Conservation (phyloP, 2,797 vertebrate genomes). For the Anolis apletophallus region DNA sequence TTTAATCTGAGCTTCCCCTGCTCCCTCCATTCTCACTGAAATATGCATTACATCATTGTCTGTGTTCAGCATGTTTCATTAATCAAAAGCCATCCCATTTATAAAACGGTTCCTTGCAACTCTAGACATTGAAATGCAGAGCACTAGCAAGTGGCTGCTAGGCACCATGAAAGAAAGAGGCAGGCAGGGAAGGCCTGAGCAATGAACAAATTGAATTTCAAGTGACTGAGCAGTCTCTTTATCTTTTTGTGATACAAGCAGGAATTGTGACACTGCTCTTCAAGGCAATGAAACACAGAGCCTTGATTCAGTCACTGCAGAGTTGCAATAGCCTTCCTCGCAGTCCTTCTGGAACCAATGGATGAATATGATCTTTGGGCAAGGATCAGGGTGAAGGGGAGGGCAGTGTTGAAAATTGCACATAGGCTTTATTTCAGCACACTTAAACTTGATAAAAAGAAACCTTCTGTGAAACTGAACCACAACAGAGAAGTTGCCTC, state of each 20-base stretch:
- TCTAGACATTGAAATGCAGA: slow-evolving; percentile 77
- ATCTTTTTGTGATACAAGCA: slow-evolving; percentile 77
- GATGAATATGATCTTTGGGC: slow-evolving; percentile 82
- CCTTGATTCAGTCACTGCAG: slow-evolving; percentile 69
- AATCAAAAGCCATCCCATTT: slow-evolving; percentile 80
- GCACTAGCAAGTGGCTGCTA: slow-evolving; percentile 74
- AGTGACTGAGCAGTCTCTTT: slow-evolving; percentile 81
- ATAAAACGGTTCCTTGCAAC: slow-evolving; percentile 78
- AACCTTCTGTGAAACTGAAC: slow-evolving; percentile 76
- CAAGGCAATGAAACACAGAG: slow-evolving; percentile 78
- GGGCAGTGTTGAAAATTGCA: slow-evolving; percentile 62
- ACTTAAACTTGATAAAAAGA: slow-evolving; percentile 80
- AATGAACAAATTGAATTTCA: slow-evolving; percentile 81
- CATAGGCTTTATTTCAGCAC: slow-evolving; percentile 81
- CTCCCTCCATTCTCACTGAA: slow-evolving; percentile 66
- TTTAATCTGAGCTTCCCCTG: slow-evolving; percentile 46
- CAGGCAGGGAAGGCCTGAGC: slow-evolving; percentile 68
- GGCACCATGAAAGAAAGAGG: slow-evolving; percentile 72
- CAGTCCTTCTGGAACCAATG: slow-evolving; percentile 77
- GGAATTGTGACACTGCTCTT: slow-evolving; percentile 73
- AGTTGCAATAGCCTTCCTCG: slow-evolving; percentile 74
- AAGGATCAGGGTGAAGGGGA: too few relatives aligned
- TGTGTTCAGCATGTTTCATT: slow-evolving; percentile 80
- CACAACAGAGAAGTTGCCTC: slow-evolving; percentile 62
- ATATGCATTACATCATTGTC: slow-evolving; percentile 77